These are phyloP conservation scores for Syngnathoides biaculeatus DNA, from an alignment of 2,113 vertebrate genomes.

Conservation along the genomic window DNA sequence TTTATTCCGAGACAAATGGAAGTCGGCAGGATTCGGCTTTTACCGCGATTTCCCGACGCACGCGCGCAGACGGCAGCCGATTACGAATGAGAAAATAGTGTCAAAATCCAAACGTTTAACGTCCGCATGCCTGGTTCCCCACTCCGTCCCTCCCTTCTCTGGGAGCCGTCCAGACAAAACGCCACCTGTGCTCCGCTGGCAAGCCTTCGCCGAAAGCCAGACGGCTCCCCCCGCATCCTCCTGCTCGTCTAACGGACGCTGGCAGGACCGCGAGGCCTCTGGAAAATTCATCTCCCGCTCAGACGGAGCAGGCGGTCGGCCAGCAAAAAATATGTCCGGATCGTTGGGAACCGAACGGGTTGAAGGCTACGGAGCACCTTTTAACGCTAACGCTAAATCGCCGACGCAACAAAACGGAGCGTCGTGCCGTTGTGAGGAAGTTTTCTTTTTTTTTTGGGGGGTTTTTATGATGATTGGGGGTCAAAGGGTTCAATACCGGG, in stretches of 20 bases:
- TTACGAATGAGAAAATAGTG: constrained; percentile 38
- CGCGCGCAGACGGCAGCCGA: constrained; percentile 13
- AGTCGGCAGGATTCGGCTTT: constrained; percentile 26
- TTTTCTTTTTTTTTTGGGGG: neutral
- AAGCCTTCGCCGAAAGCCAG: constrained; percentile 38
- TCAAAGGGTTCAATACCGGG: neutral
- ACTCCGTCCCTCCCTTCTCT: constrained; percentile 20
- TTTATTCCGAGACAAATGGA: constrained; percentile 31
- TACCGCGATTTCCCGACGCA: constrained; percentile 28
- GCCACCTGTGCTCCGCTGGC: constrained; percentile 56
- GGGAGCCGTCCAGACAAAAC: constrained; percentile 58
- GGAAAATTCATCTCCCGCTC: constrained; percentile 59
- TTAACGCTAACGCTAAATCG: neutral
- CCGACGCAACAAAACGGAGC: neutral
- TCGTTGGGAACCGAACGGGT: constrained; percentile 31
- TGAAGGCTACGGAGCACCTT: neutral
- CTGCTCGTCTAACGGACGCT: constrained; percentile 38
- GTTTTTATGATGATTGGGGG: neutral
- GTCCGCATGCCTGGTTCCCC: constrained; percentile 16
- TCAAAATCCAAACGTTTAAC: constrained; percentile 39
- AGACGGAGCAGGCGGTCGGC: constrained; percentile 41
- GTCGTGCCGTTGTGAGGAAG: neutral
- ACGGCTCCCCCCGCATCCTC: constrained; percentile 31
- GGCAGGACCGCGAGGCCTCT: constrained; percentile 37
- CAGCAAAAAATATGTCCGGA: constrained; percentile 36